These are phyloP conservation scores for Tragelaphus scriptus DNA, from an alignment of 2,113 vertebrate species.

Conservation along the genomic window DNA sequence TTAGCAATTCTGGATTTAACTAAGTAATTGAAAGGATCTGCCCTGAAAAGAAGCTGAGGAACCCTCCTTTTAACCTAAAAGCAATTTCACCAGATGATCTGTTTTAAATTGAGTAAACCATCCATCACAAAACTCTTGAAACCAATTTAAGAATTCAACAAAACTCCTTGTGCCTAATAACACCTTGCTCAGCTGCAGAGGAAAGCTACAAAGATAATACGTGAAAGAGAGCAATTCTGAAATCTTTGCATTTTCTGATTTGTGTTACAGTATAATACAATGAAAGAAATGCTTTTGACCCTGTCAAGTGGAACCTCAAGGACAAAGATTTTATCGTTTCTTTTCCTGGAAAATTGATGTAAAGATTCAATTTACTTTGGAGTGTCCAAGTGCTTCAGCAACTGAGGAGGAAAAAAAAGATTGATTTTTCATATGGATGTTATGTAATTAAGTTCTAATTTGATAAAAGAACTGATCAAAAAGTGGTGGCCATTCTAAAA, in stretches of 20 bases:
- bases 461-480: slow-evolving; percentile 72
- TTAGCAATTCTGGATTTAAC: slow-evolving; percentile 41
- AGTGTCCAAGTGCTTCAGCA: slow-evolving; percentile 37
- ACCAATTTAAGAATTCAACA: slow-evolving; percentile 58
- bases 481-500: slow-evolving; percentile 61
- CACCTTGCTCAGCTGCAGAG: slow-evolving; percentile 26
- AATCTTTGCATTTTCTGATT: slow-evolving; percentile 57
- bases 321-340: slow-evolving; percentile 53
- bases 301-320: slow-evolving; percentile 55
- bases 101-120: slow-evolving; percentile 57
- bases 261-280: slow-evolving; percentile 40
- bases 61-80: slow-evolving; percentile 54
- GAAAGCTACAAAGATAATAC: slow-evolving; percentile 32
- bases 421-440: slow-evolving; percentile 34
- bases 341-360: slow-evolving; percentile 55
- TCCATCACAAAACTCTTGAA: slow-evolving; percentile 56
- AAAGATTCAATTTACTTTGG: slow-evolving; percentile 61
- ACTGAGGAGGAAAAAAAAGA: neutral
- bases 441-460: slow-evolving; percentile 70
- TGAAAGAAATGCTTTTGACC: slow-evolving; percentile 59
- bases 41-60: slow-evolving; percentile 3
- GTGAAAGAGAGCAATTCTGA: slow-evolving; percentile 34
- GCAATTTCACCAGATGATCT: slow-evolving; percentile 57
- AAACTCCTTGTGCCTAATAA: slow-evolving; percentile 48
- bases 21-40: slow-evolving; percentile 46